phyloP scores from a whole-genome alignment of 2,797 vertebrate species.

The Hippopotamyrus pictus region DNA sequence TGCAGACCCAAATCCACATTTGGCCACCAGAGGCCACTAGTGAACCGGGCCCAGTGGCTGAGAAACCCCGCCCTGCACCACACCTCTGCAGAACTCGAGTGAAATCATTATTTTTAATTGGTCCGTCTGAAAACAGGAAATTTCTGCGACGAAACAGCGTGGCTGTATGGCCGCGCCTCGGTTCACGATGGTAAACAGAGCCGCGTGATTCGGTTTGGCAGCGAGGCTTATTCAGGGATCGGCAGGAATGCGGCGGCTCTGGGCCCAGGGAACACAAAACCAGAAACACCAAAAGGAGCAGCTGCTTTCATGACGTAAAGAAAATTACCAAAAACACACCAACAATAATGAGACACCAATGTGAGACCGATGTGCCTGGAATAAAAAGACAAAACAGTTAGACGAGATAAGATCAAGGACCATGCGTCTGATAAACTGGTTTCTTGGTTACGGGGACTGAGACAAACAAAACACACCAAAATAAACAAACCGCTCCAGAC shows the following conservation, averaged over 20 bases:
- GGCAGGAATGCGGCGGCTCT: background rate
- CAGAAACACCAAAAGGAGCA: background rate
- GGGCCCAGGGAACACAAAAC: background rate
- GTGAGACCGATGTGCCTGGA: background rate
- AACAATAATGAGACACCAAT: background rate
- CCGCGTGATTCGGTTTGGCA: background rate
- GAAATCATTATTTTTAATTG: constrained; percentile 3
- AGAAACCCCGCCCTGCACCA: background rate
- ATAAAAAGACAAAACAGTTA: background rate
- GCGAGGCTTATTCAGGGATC: background rate
- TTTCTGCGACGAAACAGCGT: background rate
- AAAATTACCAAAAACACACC: background rate
- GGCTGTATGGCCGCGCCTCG: background rate
- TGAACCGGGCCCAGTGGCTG: background rate
- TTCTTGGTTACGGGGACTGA: background rate
- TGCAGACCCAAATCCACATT: background rate
- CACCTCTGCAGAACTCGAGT: background rate
- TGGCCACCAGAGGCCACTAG: background rate
- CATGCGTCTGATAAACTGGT: background rate
- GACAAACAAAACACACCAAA: background rate
- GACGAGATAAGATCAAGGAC: background rate
- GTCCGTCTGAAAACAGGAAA: background rate
- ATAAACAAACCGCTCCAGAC: background rate
- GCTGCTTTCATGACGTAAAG: background rate
- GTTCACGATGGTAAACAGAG: background rate